Base-by-base conservation (phyloP, 2,797 vertebrate species). In the Morelia viridis region DNA sequence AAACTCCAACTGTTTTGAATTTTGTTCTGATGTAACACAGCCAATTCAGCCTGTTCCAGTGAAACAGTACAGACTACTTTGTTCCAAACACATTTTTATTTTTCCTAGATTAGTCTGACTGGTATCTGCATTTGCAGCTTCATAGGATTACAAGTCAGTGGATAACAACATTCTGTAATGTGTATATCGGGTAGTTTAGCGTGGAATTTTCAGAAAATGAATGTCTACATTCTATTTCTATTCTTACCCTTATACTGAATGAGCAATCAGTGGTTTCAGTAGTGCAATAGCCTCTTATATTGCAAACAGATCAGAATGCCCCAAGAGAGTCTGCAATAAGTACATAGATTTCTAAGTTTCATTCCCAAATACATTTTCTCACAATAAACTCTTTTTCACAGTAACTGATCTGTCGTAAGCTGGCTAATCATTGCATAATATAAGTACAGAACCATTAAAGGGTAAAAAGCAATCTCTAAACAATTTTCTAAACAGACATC, bases 111-210 rank as follows among this genome's bases (percentile, higher is more conserved):
- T 80, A 80, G 71, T 24, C 46, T 80, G 46, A 46, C 71, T 24
- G 9, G 19, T 80, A 41, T 3, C 35, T 80, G 35, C 71, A 80
- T 10, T 41, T 46, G 35, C 19, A 80, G 17, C 19, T 46, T 80
- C 35, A 80, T 46, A 46, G 71, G 71, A 80, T 80, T 46, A 46
- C 71, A 80, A 80, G 46, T 80, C 71, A 80, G 9, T 24, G 9
- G 71, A 9, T 46, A 93, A 91, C 89, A 84, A 91, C 89, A 50
- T 76, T 86, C 58, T 50, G 76, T 7, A 53, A 56, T 80, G 71
- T 80, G 71, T 80, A 46, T 80, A 80, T 80, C 24, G 71, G 35
- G 71, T 24, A 80, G 8, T 80, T 80, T 46, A 80, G 24, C 71
- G 46, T 80, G 46, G 9, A 80, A 80, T 80, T 80, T 80, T 3